Conservation (phyloP, 2,888 invertebrate genomes). For the Xanthia togata region DNA sequence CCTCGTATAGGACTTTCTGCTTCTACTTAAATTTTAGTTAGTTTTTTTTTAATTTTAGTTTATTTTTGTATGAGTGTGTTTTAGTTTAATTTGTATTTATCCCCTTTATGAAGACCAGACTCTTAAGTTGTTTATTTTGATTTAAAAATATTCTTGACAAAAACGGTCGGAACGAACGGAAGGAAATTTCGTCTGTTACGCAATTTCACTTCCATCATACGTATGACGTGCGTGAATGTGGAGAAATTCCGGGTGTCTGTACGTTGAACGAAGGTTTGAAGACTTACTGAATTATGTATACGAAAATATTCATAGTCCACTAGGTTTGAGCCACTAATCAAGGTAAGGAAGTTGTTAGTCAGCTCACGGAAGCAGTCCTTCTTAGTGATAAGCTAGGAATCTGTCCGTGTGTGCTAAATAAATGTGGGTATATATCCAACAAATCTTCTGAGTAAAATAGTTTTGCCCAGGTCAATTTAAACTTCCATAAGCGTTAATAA, state of each 20-base stretch:
- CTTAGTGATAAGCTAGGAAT: constrained; percentile 32
- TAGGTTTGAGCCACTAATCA: constrained; percentile 19
- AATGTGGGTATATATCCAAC: neutral
- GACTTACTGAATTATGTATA: constrained; percentile 21
- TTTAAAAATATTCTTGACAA: constrained; percentile 41
- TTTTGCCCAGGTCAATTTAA: neutral
- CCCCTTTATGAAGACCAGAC: too few relatives aligned
- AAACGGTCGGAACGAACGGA: constrained; percentile 22
- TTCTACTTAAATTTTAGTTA: too few relatives aligned
- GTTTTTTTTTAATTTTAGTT: too few relatives aligned
- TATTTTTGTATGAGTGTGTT: too few relatives aligned
- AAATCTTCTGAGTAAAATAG: neutral
- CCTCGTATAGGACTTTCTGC: too few relatives aligned
- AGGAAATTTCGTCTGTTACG: constrained; percentile 43
- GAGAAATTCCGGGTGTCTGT: constrained; percentile 28
- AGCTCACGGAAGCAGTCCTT: constrained; percentile 27
- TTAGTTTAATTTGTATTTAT: too few relatives aligned
- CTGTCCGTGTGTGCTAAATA: neutral
- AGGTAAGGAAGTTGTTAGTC: constrained; percentile 44
- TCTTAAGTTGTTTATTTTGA: constrained; percentile 39
- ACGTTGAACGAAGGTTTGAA: constrained; percentile 22
- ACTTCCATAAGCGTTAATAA: neutral
- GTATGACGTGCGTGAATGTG: constrained; percentile 27
- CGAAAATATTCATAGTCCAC: constrained; percentile 19
- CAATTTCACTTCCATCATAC: constrained; percentile 31